Base-by-base conservation (phyloP, 2,113 vertebrate species). In the Picathartes gymnocephalus region DNA sequence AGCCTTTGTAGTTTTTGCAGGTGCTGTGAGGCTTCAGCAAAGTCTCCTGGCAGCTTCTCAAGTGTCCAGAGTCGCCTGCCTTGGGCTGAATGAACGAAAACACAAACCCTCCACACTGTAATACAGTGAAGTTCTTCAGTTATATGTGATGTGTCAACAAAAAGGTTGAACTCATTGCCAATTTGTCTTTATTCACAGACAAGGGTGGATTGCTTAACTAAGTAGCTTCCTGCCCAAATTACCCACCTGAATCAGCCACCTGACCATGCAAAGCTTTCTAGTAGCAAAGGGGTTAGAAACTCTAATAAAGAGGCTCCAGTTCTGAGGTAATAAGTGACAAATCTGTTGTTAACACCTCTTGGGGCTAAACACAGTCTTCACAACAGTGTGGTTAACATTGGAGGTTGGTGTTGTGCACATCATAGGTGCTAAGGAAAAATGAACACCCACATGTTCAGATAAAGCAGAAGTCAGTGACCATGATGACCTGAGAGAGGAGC, bases 71-170 rank as follows among this genome's bases (percentile, higher is more conserved):
- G 48, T 16, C 3, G 1, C 45, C 53, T 50, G 21, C 25, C 42
- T 33, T 17, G 33, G 39, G 19, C 51, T 90, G 39, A 39, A 53
- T 4, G 27, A 65, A 54, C 1, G 1, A 60, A 81, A 87, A 11
- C 2, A 1, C 17, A 35, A 70, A n/a, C 31, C 27, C 22, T 48
- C 31, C 4, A 0, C 6, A 1, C 6, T 44, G 42, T 15, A 62
- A 6, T n/a, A 11, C 4, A 28, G 35, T 44, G 9, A 56, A 62
- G 15, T 22, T 91, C 51, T 92, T 66, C 22, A 33, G 60, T 24
- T 31, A 31, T 30, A 24, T 0, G 0, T 9, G 57, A 51, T 10
- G 18, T 0, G 0, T 19, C 35, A 65, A 57, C 15, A 37, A 61
- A 90, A 76, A 44, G 15, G 15, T 37, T 10, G 2, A 70, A 70